Base-by-base conservation (phyloP, 1,140 invertebrate species). In the Elymnias hypermnestra region DNA sequence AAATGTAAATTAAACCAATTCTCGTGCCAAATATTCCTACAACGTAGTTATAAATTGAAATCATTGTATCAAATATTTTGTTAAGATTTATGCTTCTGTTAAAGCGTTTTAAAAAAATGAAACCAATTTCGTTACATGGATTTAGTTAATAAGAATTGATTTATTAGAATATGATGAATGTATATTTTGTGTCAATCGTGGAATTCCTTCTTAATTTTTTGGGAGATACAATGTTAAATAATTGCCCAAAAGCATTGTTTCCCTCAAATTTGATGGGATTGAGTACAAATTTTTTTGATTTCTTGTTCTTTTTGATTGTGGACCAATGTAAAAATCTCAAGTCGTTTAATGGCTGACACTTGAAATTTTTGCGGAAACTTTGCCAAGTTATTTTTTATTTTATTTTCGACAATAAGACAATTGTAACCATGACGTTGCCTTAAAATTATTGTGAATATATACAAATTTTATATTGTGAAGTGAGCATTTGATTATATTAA, bases 321-420 rank as follows among this genome's bases (percentile, higher is more conserved):
- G 62, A 75, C 64, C 55, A 69, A 69, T 37, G 66, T 64, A 79
- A 83, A 81, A 83, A 81, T 83, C 68, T 83, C 71, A 75, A 73
- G 61, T 62, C 39, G 56, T 63, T 61, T 55, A 37, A 79, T 83
- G 79, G 79, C 79, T 83, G 79, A 75, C 62, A 63, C 58, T 77
- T 75, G 79, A 83, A 61, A 81, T 83, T 83, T 83, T 83, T 83
- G 72, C 61, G 18, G 40, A 38, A 23, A 13, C 3, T 18, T 8
- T 23, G 10, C 10, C 8, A 49, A 44, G 50, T 52, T 50, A 40
- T 59, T 58, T 56, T 49, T 47, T 48, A 41, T 40, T 55, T 49
- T 40, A 55, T 57, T 57, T 47, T 52, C 48, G 29, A 45, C 39
- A 40, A 43, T 42, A 53, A 60, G 57, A 60, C 43, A 33, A 48